phyloP scores from a whole-genome alignment of 30 jellyfish, hydroid and myxozoan genomes.

The Catostylus mosaicus region DNA sequence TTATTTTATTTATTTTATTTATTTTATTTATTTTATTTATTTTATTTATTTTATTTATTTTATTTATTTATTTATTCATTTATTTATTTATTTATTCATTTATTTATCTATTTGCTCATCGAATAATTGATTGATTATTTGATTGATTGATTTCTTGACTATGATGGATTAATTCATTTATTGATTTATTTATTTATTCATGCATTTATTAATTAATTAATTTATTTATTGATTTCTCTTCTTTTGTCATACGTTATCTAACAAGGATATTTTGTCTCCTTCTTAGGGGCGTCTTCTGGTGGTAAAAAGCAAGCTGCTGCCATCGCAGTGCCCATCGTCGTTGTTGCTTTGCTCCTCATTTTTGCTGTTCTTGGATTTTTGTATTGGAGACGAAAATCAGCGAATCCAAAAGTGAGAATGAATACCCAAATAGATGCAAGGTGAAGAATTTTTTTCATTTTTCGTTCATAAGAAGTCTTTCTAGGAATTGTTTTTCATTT shows the following conservation, averaged over 20 bases:
- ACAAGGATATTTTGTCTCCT: not conserved
- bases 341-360: constrained; percentile 7
- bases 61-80: not conserved
- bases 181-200: not conserved
- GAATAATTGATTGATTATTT: not conserved
- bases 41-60: not conserved
- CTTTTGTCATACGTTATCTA: not conserved
- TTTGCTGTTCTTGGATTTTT: constrained; percentile 15
- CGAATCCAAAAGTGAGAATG: not conserved
- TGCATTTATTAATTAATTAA: not conserved
- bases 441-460: not conserved
- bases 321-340: constrained; percentile 60
- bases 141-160: not conserved
- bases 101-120: not conserved
- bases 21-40: not conserved
- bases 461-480: no score
- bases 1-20: not conserved
- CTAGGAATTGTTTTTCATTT: no score
- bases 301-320: constrained; percentile 26
- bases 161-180: not conserved
- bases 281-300: constrained; percentile 37
- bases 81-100: not conserved
- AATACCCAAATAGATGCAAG: not conserved
- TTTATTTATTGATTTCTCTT: not conserved
- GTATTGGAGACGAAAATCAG: constrained; percentile 13